Conservation (phyloP, 2,113 vertebrate genomes). For the Rhizomys pruinosus region DNA sequence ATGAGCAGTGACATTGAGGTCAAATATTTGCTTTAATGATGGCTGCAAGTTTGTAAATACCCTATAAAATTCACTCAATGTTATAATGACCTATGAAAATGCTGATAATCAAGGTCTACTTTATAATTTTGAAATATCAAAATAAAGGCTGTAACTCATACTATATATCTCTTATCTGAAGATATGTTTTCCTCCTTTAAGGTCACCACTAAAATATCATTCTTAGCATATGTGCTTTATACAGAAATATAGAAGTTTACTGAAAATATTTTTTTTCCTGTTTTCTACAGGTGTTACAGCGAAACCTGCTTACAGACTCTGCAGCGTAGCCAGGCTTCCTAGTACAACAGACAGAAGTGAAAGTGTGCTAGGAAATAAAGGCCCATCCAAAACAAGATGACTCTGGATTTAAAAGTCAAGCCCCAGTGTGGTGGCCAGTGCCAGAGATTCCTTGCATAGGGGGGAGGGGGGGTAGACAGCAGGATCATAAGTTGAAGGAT, state of each 20-base stretch:
- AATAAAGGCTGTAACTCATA: background rate
- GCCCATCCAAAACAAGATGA: background rate
- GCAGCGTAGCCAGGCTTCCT: background rate
- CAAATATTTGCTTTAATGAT: slow-evolving; percentile 32
- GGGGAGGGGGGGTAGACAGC: background rate
- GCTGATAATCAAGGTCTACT: background rate
- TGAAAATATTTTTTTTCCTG: background rate
- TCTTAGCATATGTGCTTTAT: background rate
- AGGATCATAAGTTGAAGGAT: too few species aligned
- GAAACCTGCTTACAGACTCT: background rate
- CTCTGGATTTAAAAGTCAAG: background rate
- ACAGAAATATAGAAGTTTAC: background rate
- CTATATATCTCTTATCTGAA: slow-evolving; percentile 29
- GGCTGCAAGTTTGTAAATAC: background rate
- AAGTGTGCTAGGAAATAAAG: background rate
- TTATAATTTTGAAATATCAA: slow-evolving; percentile 12
- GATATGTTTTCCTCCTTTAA: background rate
- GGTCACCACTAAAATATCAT: background rate
- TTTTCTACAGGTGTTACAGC: background rate
- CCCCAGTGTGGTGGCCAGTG: too few species aligned
- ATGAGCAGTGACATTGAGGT: background rate
- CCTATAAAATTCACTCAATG: background rate
- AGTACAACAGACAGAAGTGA: background rate
- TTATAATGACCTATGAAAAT: background rate
- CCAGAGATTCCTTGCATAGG: background rate